Conservation (phyloP, 92 coral and sea anemone species). For the Epizoanthus illoricatus region DNA sequence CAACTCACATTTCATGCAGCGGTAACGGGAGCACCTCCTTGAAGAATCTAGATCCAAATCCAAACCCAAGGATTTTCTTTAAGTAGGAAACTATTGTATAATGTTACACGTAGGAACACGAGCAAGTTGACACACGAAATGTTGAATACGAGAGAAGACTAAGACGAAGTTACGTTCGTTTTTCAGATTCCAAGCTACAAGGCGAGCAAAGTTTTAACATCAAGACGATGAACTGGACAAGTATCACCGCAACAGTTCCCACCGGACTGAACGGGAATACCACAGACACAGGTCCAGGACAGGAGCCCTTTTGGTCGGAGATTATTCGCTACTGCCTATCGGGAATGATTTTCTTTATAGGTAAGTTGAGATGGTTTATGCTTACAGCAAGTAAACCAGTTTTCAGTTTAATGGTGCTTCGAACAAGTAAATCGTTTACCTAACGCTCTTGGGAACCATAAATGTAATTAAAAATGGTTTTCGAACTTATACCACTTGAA, state of each 20-base stretch:
- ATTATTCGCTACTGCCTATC: conserved; percentile 68
- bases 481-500: too few species aligned
- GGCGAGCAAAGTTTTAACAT: background rate
- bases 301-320: conserved; percentile 73
- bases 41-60: too few species aligned
- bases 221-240: conserved; percentile 23
- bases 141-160: background rate
- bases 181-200: conserved; percentile 20
- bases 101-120: background rate
- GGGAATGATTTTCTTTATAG: conserved; percentile 60
- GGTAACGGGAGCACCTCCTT: background rate
- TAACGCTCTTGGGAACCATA: too few species aligned
- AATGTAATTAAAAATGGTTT: too few species aligned
- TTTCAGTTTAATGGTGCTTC: too few species aligned
- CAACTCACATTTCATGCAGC: background rate
- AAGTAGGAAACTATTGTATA: background rate
- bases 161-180: background rate
- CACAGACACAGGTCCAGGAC: background rate
- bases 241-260: background rate
- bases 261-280: background rate
- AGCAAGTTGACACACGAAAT: background rate
- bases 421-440: too few species aligned
- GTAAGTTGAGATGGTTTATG: conserved; percentile 44
- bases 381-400: too few species aligned
- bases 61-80: background rate